Conservation (phyloP, 2,888 invertebrate genomes). For the Pyrrhosoma nymphula region DNA sequence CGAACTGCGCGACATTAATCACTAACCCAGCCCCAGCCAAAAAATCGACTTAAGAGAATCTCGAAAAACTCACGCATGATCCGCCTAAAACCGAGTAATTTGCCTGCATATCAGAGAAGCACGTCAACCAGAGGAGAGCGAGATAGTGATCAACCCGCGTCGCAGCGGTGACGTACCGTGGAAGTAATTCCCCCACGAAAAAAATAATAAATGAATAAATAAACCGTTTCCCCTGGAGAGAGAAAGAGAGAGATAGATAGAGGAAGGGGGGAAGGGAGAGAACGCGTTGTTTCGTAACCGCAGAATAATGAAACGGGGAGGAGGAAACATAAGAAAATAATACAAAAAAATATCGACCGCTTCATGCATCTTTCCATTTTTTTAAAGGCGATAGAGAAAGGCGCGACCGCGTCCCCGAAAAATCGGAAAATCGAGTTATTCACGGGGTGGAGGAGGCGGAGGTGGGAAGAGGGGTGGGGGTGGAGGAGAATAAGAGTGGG, state of each 20-base stretch:
- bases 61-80: neutral
- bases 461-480: neutral
- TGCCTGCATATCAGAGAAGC: neutral
- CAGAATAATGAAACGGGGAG: conserved; percentile 28
- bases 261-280: too few species aligned
- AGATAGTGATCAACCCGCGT: neutral
- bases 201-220: neutral
- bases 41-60: neutral
- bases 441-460: neutral
- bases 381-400: conserved; percentile 32
- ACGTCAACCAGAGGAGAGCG: neutral
- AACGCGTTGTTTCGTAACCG: neutral
- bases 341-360: conserved; percentile 13
- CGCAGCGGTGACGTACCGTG: neutral
- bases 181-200: neutral
- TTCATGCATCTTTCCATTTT: conserved; percentile 2
- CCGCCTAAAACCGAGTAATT: neutral
- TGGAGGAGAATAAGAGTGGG: neutral
- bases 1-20: neutral
- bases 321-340: neutral
- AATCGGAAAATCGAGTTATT: conserved; percentile 36
- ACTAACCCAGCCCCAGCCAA: neutral
- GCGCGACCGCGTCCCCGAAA: conserved; percentile 6
- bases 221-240: neutral
- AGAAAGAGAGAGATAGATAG: too few species aligned